Evolutionary conservation across 2,797 vertebrate genomes (phyloP).

Genomic region (Sebastiscus albofasciatus): DNA sequence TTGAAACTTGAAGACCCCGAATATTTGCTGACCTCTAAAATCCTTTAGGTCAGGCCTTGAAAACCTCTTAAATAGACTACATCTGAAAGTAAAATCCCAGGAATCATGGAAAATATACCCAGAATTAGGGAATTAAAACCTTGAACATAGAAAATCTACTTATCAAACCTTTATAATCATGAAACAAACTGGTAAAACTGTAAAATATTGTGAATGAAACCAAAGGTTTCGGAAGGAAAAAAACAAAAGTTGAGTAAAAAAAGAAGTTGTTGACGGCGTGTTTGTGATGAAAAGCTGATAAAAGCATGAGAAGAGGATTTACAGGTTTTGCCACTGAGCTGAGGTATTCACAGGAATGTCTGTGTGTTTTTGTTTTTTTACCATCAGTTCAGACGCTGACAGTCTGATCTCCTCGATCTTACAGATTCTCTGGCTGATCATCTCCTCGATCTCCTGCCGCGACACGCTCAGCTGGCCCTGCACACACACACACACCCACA

Average conservation of each 20-base stretch:
- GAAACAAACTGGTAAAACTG: not conserved
- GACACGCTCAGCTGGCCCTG: slow-evolving; percentile 62
- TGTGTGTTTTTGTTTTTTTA: slow-evolving; percentile 13
- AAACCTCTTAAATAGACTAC: not conserved
- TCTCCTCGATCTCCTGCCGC: slow-evolving; percentile 68
- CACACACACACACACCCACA: too few relatives aligned
- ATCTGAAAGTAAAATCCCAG: not conserved
- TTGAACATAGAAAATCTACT: too few relatives aligned
- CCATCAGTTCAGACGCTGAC: slow-evolving; percentile 69
- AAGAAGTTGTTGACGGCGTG: not conserved
- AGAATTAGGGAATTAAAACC: not conserved
- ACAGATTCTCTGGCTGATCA: slow-evolving; percentile 67
- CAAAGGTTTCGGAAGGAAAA: too few relatives aligned
- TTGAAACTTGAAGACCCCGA: not conserved
- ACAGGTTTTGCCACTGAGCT: not conserved
- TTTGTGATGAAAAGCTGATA: not conserved
- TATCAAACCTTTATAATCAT: not conserved
- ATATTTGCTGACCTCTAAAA: too few relatives aligned
- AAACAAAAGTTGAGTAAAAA: not conserved
- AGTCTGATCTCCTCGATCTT: slow-evolving; percentile 77
- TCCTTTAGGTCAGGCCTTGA: too few relatives aligned
- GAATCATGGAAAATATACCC: not conserved
- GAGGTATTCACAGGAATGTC: not conserved
- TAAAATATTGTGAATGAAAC: too few relatives aligned
- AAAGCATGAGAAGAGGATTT: not conserved